These are phyloP conservation scores for Pyrocephalus nanus DNA, from an alignment of 2,797 vertebrate genomes.

Conservation along the genomic window DNA sequence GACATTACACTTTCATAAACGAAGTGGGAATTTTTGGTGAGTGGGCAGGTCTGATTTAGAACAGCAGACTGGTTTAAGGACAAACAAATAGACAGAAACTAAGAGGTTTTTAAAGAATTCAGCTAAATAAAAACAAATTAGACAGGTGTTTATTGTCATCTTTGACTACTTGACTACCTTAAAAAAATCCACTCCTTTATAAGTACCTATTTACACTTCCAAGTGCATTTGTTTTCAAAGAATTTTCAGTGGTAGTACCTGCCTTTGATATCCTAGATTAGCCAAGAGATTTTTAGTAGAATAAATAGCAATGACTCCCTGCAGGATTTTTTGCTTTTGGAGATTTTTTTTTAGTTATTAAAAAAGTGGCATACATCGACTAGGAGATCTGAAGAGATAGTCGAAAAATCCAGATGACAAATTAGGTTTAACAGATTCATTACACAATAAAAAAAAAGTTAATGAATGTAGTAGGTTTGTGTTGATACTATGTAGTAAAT, in stretches of 20 bases:
- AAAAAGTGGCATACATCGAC: neutral
- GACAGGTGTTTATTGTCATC: neutral
- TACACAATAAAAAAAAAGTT: neutral
- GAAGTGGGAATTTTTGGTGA: neutral
- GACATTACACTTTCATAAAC: neutral
- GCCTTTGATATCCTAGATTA: neutral
- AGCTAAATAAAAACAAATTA: neutral
- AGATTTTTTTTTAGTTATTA: too few species aligned
- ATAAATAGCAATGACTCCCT: neutral
- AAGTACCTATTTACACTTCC: neutral
- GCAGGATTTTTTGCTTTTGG: neutral
- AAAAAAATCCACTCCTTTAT: neutral
- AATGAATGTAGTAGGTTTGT: neutral
- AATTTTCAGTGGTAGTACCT: neutral
- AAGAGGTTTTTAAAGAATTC: neutral
- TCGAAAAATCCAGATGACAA: neutral
- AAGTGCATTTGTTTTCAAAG: neutral
- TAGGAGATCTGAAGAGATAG: neutral
- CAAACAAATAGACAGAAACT: neutral
- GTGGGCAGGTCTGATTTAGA: neutral
- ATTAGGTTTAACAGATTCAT: neutral
- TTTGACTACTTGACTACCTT: neutral
- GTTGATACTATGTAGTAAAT: rapidly evolving
- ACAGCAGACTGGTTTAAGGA: neutral
- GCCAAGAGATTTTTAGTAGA: neutral